These are phyloP conservation scores for Beroe ovata DNA, from an alignment of 37 sponge, comb jelly and placozoan species.

Conservation along the genomic window DNA sequence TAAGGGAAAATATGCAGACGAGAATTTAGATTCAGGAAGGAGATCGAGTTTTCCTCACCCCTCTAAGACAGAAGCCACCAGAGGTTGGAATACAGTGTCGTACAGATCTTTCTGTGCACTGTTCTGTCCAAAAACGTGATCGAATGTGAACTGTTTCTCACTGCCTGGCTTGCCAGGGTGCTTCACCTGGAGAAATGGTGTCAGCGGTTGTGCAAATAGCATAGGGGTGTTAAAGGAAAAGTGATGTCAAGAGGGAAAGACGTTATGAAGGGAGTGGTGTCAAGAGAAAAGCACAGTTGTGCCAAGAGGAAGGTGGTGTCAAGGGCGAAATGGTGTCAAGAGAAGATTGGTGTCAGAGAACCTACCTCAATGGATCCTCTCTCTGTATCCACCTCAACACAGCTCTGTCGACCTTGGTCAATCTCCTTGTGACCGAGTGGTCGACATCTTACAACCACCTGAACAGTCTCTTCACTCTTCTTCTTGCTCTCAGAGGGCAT, in stretches of 20 bases:
- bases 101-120: conserved; percentile 88
- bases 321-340: too few relatives aligned
- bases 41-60: too few relatives aligned
- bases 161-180: background rate
- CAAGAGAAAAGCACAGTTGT: too few relatives aligned
- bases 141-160: conserved; percentile 89
- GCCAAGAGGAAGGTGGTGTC: too few relatives aligned
- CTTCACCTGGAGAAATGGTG: conserved; percentile 22
- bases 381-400: conserved; percentile 30
- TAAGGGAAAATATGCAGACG: too few relatives aligned
- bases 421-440: conserved; percentile 83
- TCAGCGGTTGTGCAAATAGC: too few relatives aligned
- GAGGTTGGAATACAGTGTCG: conserved; percentile 81
- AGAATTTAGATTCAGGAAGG: too few relatives aligned
- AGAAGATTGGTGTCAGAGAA: too few relatives aligned
- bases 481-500: conserved; percentile 70
- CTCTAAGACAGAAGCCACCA: conserved; percentile 86
- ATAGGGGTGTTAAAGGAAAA: too few relatives aligned
- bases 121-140: conserved; percentile 92
- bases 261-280: too few relatives aligned
- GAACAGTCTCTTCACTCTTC: conserved; percentile 76
- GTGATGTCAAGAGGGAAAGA: too few relatives aligned
- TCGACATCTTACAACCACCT: conserved; percentile 94
- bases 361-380: conserved; percentile 70
- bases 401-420: conserved; percentile 67